Conservation (phyloP, 37 sponge, comb jelly and placozoan genomes). For the Theonella swinhoei region DNA sequence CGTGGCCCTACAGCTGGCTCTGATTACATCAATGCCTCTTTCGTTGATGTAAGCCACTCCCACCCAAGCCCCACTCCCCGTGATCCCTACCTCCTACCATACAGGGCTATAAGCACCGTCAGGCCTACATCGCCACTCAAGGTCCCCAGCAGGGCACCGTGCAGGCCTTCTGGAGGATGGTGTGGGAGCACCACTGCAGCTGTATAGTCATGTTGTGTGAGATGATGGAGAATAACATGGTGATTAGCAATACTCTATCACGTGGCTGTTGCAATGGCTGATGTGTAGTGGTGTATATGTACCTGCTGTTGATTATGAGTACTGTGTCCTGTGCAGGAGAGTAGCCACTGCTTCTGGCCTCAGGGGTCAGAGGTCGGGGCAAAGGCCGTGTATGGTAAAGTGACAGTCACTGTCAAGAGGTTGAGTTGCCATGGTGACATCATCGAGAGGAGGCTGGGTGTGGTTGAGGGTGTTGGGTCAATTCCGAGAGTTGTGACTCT, state of each 20-base stretch:
- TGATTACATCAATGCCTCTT: too few species aligned
- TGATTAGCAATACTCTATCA: neutral
- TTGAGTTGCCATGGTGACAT: slow-evolving; percentile 10
- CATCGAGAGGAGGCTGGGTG: slow-evolving; percentile 42
- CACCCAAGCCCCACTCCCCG: too few species aligned
- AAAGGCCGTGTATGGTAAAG: slow-evolving; percentile 30
- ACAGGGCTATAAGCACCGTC: slow-evolving; percentile 52
- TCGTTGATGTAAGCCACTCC: too few species aligned
- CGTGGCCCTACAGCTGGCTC: too few species aligned
- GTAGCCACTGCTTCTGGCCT: slow-evolving; percentile 56
- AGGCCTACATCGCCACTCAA: too few species aligned
- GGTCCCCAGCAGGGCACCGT: slow-evolving; percentile 58
- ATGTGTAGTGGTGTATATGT: neutral
- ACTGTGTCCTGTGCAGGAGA: slow-evolving; percentile 15
- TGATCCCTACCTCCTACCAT: neutral
- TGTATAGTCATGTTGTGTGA: slow-evolving; percentile 44
- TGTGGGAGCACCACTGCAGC: too few species aligned
- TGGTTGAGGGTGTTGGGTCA: slow-evolving; percentile 21
- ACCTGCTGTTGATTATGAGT: neutral
- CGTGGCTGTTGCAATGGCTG: neutral
- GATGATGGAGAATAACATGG: slow-evolving; percentile 16
- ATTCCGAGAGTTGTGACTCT: too few species aligned
- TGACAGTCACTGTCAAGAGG: slow-evolving; percentile 25
- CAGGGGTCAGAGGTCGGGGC: neutral
- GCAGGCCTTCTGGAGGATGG: slow-evolving; percentile 79